Evolutionary conservation across 2,888 invertebrate species (phyloP).

Genomic region (Theretra japonica): DNA sequence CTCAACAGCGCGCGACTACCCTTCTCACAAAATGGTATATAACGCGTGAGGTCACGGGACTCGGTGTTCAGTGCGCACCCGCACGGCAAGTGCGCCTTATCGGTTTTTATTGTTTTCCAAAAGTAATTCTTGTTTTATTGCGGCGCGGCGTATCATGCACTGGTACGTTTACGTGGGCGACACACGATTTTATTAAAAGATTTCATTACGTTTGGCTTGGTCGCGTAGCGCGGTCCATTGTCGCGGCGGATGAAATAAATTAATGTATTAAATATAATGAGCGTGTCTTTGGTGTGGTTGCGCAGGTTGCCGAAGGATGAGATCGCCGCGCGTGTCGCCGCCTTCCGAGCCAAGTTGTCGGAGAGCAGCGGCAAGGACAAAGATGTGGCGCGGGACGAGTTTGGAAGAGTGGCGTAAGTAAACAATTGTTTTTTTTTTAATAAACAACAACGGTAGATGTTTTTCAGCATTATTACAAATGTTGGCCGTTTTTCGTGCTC

Average conservation of each 20-base stretch:
- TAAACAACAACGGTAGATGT: not conserved
- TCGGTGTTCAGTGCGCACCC: conserved; percentile 45
- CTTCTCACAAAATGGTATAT: conserved; percentile 39
- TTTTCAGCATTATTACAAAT: not conserved
- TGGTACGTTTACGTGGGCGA: conserved; percentile 71
- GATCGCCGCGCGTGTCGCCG: conserved; percentile 93
- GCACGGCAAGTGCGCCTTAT: conserved; percentile 68
- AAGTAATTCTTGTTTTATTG: conserved; percentile 76
- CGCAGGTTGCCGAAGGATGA: conserved; percentile 93
- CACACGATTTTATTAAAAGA: conserved; percentile 60
- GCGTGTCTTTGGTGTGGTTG: conserved; percentile 78
- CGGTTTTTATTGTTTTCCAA: conserved; percentile 77
- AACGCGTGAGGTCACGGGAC: conserved; percentile 37
- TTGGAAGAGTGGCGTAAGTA: conserved; percentile 90
- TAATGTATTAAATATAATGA: conserved; percentile 59
- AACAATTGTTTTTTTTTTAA: conserved; percentile 36
- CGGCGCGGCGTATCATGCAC: conserved; percentile 71
- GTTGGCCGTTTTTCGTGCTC: not conserved
- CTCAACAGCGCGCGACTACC: conserved; percentile 57
- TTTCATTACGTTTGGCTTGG: conserved; percentile 62
- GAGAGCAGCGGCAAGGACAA: conserved; percentile 83
- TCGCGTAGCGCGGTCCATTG: conserved; percentile 49
- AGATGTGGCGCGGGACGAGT: conserved; percentile 90
- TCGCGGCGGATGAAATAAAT: conserved; percentile 39
- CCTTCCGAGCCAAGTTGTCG: conserved; percentile 94